phyloP scores from a whole-genome alignment of 2,888 invertebrate genomes.

The Melanostoma mellinum region DNA sequence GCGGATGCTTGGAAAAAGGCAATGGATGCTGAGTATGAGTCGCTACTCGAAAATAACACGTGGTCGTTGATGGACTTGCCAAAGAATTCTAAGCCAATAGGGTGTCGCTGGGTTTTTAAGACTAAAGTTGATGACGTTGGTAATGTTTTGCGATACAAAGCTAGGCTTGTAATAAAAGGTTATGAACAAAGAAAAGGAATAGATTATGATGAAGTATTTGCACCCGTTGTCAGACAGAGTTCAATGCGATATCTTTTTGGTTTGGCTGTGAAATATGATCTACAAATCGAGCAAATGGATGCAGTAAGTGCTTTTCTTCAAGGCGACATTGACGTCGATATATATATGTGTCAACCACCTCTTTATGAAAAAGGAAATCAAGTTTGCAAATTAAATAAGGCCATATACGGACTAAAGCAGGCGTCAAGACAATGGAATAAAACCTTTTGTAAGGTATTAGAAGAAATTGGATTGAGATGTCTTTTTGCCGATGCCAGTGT shows the following conservation, averaged over 20 bases:
- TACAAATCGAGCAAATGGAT: slow-evolving; percentile 25
- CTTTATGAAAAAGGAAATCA: slow-evolving; percentile 21
- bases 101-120: slow-evolving; percentile 19
- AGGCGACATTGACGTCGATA: no score
- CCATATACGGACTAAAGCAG: slow-evolving; percentile 22
- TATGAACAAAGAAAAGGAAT: slow-evolving; percentile 19
- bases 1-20: slow-evolving; percentile 3
- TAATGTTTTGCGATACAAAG: neutral
- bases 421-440: slow-evolving; percentile 7
- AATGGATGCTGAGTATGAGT: slow-evolving; percentile 13
- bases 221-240: slow-evolving; percentile 12
- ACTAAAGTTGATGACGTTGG: slow-evolving; percentile 4
- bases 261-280: slow-evolving; percentile 10
- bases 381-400: slow-evolving; percentile 27
- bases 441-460: slow-evolving; percentile 13
- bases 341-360: neutral
- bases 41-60: slow-evolving; percentile 19
- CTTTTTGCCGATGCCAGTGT: neutral
- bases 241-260: slow-evolving; percentile 13
- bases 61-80: slow-evolving; percentile 12
- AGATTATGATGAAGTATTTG: slow-evolving; percentile 30
- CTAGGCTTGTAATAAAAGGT: slow-evolving; percentile 16
- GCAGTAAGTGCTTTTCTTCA: slow-evolving; percentile 2
- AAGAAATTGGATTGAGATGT: slow-evolving; percentile 11
- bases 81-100: slow-evolving; percentile 2